These are phyloP conservation scores for Poecilia latipinna DNA, from an alignment of 2,113 vertebrate genomes.

Conservation along the genomic window DNA sequence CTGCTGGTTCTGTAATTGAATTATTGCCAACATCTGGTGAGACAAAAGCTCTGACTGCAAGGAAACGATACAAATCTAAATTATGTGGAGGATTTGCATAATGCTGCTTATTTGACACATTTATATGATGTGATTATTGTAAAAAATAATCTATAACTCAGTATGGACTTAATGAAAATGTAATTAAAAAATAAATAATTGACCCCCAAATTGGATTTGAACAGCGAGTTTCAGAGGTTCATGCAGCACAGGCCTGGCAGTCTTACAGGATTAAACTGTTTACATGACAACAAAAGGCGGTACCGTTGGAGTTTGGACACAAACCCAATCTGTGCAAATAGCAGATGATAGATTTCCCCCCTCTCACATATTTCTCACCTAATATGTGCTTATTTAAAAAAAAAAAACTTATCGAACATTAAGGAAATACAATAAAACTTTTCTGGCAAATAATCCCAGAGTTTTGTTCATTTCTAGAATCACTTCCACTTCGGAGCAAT, in stretches of 20 bases:
- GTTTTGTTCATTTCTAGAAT: neutral
- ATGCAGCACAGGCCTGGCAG: constrained; percentile 90
- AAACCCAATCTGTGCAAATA: constrained; percentile 7
- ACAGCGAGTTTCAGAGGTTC: constrained; percentile 81
- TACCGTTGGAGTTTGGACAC: constrained; percentile 14
- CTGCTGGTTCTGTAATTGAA: neutral
- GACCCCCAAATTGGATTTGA: constrained; percentile 64
- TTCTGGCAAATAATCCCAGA: no score
- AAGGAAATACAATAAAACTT: neutral
- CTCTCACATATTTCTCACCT: neutral
- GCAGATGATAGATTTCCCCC: neutral
- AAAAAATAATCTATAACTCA: neutral
- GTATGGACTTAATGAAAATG: neutral
- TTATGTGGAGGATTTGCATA: neutral
- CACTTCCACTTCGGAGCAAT: neutral
- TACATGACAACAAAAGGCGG: constrained; percentile 4
- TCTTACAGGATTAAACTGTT: constrained; percentile 73
- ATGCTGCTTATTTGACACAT: neutral
- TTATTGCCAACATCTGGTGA: neutral
- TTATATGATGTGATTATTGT: neutral
- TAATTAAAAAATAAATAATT: constrained; percentile 37
- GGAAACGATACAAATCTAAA: neutral
- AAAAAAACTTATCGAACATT: neutral
- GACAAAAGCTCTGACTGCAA: neutral
- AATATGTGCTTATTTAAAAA: neutral